Base-by-base conservation (phyloP, 2,113 vertebrate genomes). In the Scartelaos histophorus region DNA sequence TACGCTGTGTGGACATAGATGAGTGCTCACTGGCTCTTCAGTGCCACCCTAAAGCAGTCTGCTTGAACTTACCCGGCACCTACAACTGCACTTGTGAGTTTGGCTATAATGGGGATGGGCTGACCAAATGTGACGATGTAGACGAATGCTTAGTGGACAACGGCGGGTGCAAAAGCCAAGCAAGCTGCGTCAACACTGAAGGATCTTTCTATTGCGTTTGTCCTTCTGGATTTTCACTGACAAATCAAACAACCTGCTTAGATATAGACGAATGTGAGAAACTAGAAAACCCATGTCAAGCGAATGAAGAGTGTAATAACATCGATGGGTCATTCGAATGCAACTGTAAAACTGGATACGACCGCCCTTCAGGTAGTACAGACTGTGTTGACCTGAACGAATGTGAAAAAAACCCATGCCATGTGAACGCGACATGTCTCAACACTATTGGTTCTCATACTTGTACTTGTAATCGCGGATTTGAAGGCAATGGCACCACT, bases 191-290 rank as follows among this genome's bases (percentile, higher is more conserved):
- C 68, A 95, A 95, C 75, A 90, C 53, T 69, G 67, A 73, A 11
- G 94, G 94, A 13, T 95, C 94, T 66, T 95, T 93, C 65, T 71
- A 62, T 6, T 95, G 94, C 65, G 19, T 71, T 34, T 95, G 94
- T 69, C 71, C 71, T 3, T 2, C 53, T 3, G 94, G 94, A 2
- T 92, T 93, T 22, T 45, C 67, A 35, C 68, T 95, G 70, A 53
- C 93, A 13, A 94, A 95, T 66, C 21, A 1, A 25, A 95, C 93
- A 38, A 56, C 81, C 15, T 95, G 94, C 62, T 83, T 88, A 68
- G 94, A 95, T 67, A 87, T 94, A 61, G 85, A 95, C 62, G 94
- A 95, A 71, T 95, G 94, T 22, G 25, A 77, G 49, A 67, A 73
- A 35, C 16, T 56, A 34, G 70, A 61, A 0, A 76, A 84, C 61